Conservation (phyloP, 2,888 invertebrate genomes). For the Esperia sulphurella region DNA sequence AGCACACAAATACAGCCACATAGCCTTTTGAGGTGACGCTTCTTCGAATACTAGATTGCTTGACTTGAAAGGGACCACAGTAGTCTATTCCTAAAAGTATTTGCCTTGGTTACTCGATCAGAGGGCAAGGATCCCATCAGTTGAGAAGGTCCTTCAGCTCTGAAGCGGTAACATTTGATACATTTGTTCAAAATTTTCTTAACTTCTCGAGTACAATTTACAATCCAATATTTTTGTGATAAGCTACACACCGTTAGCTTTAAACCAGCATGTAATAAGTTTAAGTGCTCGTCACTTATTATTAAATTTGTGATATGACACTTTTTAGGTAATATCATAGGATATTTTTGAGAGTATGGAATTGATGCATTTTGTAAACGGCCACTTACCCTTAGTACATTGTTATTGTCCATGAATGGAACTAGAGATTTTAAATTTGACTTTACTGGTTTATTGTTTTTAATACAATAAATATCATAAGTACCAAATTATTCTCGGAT, state of each 20-base stretch:
- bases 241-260: conserved; percentile 6
- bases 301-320: conserved; percentile 7
- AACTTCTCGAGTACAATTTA: conserved; percentile 10
- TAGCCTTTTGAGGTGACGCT: background rate
- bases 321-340: conserved; percentile 9
- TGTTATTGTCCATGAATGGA: background rate
- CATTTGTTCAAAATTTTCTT: conserved; percentile 5
- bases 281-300: conserved; percentile 8
- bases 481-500: no score
- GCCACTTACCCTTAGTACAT: background rate
- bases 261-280: conserved; percentile 7
- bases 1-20: conserved; percentile 3
- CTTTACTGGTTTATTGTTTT: background rate
- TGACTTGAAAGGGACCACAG: conserved; percentile 3
- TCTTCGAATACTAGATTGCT: background rate
- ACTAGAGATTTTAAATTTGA: background rate
- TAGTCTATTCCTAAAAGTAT: conserved; percentile 2
- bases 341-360: conserved; percentile 1
- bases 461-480: background rate
- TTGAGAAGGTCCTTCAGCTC: background rate
- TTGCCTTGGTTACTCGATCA: background rate
- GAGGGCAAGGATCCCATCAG: conserved; percentile 3
- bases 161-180: background rate
- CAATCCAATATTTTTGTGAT: conserved; percentile 4
- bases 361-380: background rate